Base-by-base conservation (phyloP, 1,140 invertebrate genomes). In the Wiebesia pumilae region DNA sequence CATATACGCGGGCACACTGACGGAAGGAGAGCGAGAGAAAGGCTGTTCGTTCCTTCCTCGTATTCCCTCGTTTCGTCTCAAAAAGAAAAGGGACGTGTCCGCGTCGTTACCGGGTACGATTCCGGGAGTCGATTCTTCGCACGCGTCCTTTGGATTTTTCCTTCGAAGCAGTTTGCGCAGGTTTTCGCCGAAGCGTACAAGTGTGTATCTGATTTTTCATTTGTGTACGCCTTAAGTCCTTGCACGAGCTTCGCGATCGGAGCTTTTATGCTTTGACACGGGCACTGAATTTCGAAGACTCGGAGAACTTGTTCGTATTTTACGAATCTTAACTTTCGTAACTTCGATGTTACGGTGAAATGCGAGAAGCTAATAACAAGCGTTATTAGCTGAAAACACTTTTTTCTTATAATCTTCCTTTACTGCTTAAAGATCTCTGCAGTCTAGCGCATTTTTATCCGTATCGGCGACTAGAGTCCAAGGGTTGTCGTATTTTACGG, bases 201-300 rank as follows among this genome's bases (percentile, higher is more conserved):
- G 38, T 43, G 19, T 43, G 10, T 27, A 40, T 27, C 62, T 69
- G 80, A 82, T 82, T 82, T 82, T 82, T 69, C 80, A 30, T 51
- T 69, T 33, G 21, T 16, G 19, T 27, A 12, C 27, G 69, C 80
- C 51, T 47, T 82, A 82, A 69, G 47, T 82, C n/a, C n/a, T 65
- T 14, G 35, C 35, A n/a, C 54, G 24, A 65, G 33, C 30, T 54
- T 40, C 40, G 33, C 38, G 40, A 71, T 71, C 40, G 35, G 35
- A 81, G 35, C 30, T 65, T 81, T 65, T 40, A 33, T 81, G n/a
- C 35, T 47, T 24, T 35, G 54, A 65, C n/a, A 43, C 10, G 1
- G 10, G 30, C 4, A 38, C 69, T 3, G 14, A 21, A 24, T 38
- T 21, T 38, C 33, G 35, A 38, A 21, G 69, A 71, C 40, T 38